Evolutionary conservation across 1,140 invertebrate genomes (phyloP).

Genomic region (Armadillidium nasatum): DNA sequence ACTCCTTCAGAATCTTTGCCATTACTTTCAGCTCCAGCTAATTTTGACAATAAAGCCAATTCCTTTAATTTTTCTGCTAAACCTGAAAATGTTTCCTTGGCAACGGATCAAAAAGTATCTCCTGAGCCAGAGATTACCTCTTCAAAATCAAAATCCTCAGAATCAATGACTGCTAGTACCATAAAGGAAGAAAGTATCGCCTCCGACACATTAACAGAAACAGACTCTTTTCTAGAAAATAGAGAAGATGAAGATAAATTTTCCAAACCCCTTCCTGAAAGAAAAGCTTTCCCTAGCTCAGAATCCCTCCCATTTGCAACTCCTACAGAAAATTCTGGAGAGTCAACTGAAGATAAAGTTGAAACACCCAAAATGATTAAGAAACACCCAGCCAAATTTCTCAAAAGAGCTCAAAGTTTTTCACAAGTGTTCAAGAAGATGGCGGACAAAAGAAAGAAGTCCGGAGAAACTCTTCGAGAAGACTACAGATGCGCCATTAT

Average conservation of each 20-base stretch:
- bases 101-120: background rate
- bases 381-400: constrained; percentile 38
- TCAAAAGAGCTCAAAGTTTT: constrained; percentile 43
- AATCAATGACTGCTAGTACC: constrained; percentile 19
- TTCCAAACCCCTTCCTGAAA: constrained; percentile 6
- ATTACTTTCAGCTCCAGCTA: constrained; percentile 33
- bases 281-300: constrained; percentile 16
- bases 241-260: background rate
- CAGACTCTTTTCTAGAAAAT: background rate
- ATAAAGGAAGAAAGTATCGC: constrained; percentile 12
- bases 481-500: constrained; percentile 29
- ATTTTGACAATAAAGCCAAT: constrained; percentile 38
- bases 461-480: constrained; percentile 29
- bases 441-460: constrained; percentile 40
- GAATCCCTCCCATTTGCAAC: constrained; percentile 14
- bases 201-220: constrained; percentile 16
- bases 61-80: constrained; percentile 37
- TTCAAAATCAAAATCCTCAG: constrained; percentile 10
- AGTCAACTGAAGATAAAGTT: too few relatives aligned
- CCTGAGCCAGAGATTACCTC: too few relatives aligned
- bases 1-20: constrained; percentile 32
- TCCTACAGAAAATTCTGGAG: background rate
- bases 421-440: constrained; percentile 42
- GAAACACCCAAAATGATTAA: background rate
- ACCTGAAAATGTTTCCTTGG: constrained; percentile 12